Conservation (phyloP, 2,113 vertebrate species). For the Cariama cristata region DNA sequence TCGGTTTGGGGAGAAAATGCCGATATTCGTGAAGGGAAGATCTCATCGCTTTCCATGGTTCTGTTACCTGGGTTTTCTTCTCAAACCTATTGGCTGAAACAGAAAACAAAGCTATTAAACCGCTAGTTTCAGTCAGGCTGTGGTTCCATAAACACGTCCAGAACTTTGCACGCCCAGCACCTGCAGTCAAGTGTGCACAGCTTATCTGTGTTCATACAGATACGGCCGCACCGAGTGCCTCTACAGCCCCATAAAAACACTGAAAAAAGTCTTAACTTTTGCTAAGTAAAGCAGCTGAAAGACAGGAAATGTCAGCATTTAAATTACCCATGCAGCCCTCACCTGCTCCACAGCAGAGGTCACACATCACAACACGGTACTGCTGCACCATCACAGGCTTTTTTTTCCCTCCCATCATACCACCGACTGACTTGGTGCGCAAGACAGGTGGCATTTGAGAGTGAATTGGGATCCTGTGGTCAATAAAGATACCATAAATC, state of each 20-base stretch:
- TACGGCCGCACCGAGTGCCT: rapidly evolving
- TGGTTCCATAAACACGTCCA: not conserved
- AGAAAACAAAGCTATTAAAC: not conserved
- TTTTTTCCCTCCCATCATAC: not conserved
- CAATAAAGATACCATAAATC: not conserved
- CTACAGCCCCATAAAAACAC: rapidly evolving
- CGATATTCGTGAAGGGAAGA: rapidly evolving
- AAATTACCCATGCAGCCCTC: rapidly evolving
- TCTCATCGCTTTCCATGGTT: rapidly evolving
- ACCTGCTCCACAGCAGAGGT: rapidly evolving
- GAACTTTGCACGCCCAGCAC: not conserved
- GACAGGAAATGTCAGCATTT: not conserved
- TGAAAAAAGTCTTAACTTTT: not conserved
- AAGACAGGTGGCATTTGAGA: not conserved
- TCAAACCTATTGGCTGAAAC: not conserved
- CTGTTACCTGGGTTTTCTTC: not conserved
- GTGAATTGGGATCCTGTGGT: not conserved
- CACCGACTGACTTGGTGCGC: not conserved
- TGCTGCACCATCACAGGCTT: rapidly evolving
- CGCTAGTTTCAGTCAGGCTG: rapidly evolving
- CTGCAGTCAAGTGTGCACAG: rapidly evolving
- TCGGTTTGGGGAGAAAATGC: too few relatives aligned
- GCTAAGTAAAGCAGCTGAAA: not conserved
- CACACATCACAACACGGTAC: rapidly evolving
- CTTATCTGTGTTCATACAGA: rapidly evolving